Percentiles rank a stretch among this genome's conserved stretches.
These are phyloP conservation scores for Nautilus pompilius DNA, from an alignment of 1,140 invertebrate genomes.

Conservation along the genomic window DNA sequence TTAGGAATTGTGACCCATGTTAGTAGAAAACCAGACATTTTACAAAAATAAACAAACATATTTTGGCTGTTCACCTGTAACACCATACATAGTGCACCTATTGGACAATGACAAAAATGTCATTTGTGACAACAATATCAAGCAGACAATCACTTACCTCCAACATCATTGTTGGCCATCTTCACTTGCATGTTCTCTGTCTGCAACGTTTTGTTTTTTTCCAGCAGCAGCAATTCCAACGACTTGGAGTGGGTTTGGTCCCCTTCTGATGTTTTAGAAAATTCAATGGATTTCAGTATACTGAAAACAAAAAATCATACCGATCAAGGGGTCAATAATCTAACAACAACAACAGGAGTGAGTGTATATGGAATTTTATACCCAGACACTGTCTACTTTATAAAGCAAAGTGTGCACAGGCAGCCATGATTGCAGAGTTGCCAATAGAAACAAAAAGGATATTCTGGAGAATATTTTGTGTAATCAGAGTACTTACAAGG, in stretches of 20 bases:
- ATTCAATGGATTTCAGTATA: conserved; percentile 74
- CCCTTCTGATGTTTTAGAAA: conserved; percentile 51
- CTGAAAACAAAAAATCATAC: conserved; percentile 57
- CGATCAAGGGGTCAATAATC: too few relatives aligned
- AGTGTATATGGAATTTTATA: too few relatives aligned
- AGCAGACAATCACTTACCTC: conserved; percentile 42
- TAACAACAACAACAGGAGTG: too few relatives aligned
- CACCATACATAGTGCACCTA: background rate
- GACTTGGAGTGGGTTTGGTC: conserved; percentile 59
- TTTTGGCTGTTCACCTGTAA: background rate
- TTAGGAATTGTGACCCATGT: too few relatives aligned
- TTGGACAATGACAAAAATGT: background rate
- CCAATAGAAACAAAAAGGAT: too few relatives aligned
- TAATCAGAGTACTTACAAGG: too few relatives aligned
- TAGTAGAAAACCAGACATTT: too few relatives aligned
- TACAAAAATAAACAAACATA: too few relatives aligned
- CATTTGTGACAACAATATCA: background rate
- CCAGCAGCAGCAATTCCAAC: conserved; percentile 73
- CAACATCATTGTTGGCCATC: conserved; percentile 44
- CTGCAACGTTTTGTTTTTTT: conserved; percentile 72
- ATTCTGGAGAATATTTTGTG: too few relatives aligned
- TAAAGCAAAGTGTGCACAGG: too few relatives aligned
- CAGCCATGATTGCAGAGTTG: too few relatives aligned
- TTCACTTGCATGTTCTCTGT: conserved; percentile 58
- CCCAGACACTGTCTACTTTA: too few relatives aligned